phyloP scores from a whole-genome alignment of 35 echinoderm and acorn worm genomes.

The Hemicentrotus pulcherrimus region DNA sequence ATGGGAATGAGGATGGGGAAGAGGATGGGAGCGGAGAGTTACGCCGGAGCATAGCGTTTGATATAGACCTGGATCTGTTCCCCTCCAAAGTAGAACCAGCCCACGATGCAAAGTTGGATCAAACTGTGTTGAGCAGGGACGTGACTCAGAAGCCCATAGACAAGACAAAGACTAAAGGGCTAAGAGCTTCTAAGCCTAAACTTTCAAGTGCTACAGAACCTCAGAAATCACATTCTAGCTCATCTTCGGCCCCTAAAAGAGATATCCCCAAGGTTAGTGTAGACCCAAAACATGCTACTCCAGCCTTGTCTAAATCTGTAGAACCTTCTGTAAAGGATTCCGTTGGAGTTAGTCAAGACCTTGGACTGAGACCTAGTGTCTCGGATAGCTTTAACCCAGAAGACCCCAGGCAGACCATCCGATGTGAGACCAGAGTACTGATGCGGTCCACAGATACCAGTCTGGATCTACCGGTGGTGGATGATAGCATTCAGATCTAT shows the following conservation, averaged over 20 bases:
- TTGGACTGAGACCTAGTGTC: background rate
- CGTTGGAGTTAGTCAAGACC: background rate
- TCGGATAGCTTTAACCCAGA: conserved; percentile 24
- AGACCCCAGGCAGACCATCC: conserved; percentile 36
- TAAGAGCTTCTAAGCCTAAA: too few relatives aligned
- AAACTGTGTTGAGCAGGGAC: background rate
- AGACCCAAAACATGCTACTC: background rate
- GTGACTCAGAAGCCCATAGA: too few relatives aligned
- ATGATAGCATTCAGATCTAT: conserved; percentile 80
- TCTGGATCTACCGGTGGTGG: conserved; percentile 73
- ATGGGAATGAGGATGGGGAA: conserved; percentile 5
- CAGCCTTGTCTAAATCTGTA: background rate
- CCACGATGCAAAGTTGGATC: background rate
- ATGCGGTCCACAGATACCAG: conserved; percentile 68
- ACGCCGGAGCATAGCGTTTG: conserved; percentile 23
- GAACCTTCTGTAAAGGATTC: background rate
- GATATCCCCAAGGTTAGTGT: background rate
- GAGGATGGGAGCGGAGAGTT: background rate
- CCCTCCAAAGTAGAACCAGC: background rate
- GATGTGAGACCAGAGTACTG: conserved; percentile 78
- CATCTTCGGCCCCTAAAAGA: background rate
- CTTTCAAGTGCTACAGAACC: background rate
- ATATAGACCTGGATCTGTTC: conserved; percentile 20
- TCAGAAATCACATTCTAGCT: background rate
- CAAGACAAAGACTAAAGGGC: conserved; percentile 5